phyloP scores from a whole-genome alignment of 1,140 invertebrate genomes.

The Drosophila tropicalis region DNA sequence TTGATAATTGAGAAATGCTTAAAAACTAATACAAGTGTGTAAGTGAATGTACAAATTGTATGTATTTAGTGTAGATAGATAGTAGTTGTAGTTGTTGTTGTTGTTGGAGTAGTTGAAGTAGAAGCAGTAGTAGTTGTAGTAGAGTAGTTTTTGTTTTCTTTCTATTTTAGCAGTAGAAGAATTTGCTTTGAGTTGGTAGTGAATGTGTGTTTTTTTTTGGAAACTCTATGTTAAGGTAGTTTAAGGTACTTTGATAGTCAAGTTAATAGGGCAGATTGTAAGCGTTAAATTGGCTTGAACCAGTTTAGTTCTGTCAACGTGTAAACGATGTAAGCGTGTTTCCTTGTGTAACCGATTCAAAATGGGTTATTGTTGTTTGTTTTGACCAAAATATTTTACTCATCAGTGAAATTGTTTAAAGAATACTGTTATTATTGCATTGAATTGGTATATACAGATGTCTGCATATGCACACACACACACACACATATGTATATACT shows the following conservation, averaged over 20 bases:
- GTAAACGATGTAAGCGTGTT: conserved; percentile 12
- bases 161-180: not conserved
- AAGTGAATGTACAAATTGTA: conserved; percentile 14
- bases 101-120: conserved; percentile 32
- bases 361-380: not conserved
- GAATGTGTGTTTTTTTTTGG: conserved; percentile 13
- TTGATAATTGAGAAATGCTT: not conserved
- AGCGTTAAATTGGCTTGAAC: conserved; percentile 9
- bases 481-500: conserved; percentile 23
- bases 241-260: not conserved
- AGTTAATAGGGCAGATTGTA: conserved; percentile 20
- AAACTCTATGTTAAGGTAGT: not conserved
- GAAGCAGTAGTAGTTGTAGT: conserved; percentile 8
- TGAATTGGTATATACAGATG: conserved; percentile 4
- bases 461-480: conserved; percentile 16
- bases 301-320: conserved; percentile 3
- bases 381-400: conserved; percentile 83
- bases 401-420: conserved; percentile 44
- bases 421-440: conserved; percentile 20
- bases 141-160: not conserved
- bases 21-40: conserved; percentile 15
- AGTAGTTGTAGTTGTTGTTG: conserved; percentile 18
- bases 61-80: conserved; percentile 35
- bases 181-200: not conserved
- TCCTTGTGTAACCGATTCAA: conserved; percentile 12